phyloP scores from a whole-genome alignment of 2,113 vertebrate species.

The Chunga burmeisteri region DNA sequence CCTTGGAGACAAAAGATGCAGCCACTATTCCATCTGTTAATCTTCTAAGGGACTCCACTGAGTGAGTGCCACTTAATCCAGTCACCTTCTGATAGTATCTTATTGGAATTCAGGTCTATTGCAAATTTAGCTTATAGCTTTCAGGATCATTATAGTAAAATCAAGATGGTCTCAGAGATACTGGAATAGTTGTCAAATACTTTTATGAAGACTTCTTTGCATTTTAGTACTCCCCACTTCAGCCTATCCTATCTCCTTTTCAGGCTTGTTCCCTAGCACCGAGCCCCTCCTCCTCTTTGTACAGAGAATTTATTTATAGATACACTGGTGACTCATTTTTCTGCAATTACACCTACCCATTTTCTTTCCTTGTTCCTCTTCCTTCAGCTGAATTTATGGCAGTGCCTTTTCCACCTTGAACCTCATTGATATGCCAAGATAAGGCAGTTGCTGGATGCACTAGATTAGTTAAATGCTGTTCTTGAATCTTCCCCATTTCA shows the following conservation, averaged over 20 bases:
- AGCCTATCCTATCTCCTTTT: background rate
- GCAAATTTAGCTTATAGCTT: background rate
- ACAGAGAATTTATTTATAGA: slow-evolving; percentile 38
- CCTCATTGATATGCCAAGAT: slow-evolving; percentile 17
- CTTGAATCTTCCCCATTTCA: background rate
- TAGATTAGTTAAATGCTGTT: background rate
- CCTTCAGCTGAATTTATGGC: slow-evolving; percentile 4
- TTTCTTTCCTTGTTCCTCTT: slow-evolving; percentile 20
- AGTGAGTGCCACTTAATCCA: background rate
- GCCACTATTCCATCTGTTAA: background rate
- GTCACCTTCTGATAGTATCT: background rate
- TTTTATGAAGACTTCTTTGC: background rate
- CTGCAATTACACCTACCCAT: slow-evolving; percentile 43
- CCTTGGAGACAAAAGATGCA: background rate
- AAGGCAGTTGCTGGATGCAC: background rate
- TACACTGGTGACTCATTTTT: slow-evolving; percentile 35
- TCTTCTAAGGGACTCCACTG: background rate
- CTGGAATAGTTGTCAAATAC: background rate
- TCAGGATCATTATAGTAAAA: background rate
- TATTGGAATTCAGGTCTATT: background rate
- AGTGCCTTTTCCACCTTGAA: slow-evolving; percentile 12
- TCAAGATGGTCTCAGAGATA: background rate
- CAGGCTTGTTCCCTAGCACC: slow-evolving; percentile 17
- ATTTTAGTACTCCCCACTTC: background rate
- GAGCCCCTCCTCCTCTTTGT: background rate